A percentile compares a stretch with the other conserved stretches of the same genome.
Conservation (phyloP, 2,113 vertebrate genomes). For the Spheniscus mendiculus region DNA sequence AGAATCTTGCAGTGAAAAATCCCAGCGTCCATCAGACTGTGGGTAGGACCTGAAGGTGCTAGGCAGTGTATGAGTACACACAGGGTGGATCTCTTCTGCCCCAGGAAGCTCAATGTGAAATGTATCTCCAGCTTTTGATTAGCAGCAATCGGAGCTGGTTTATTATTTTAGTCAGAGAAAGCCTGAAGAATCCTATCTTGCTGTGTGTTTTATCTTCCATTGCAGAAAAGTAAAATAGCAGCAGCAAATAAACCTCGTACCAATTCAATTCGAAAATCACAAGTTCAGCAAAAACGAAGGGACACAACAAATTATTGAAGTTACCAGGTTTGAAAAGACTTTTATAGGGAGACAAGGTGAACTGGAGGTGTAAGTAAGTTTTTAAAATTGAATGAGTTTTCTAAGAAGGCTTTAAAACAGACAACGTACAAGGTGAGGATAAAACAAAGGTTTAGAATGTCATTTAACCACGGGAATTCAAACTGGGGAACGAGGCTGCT, state of each 20-base stretch:
- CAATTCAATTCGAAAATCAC: slow-evolving; percentile 47
- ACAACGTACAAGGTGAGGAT: neutral
- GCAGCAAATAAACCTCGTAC: slow-evolving; percentile 37
- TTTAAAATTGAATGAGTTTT: slow-evolving; percentile 40
- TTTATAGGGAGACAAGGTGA: slow-evolving; percentile 50
- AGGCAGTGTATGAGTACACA: neutral
- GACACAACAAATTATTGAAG: slow-evolving; percentile 36
- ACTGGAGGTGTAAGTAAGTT: slow-evolving; percentile 34
- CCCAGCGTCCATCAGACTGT: neutral
- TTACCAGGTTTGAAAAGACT: slow-evolving; percentile 30
- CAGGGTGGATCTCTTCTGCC: neutral
- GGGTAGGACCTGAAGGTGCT: neutral
- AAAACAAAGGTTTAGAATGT: neutral
- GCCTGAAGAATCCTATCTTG: neutral
- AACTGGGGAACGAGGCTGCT: neutral
- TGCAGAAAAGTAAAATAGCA: neutral
- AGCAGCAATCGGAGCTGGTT: neutral
- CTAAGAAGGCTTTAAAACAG: slow-evolving; percentile 17
- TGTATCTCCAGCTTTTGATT: neutral
- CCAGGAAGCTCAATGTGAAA: neutral
- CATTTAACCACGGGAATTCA: neutral
- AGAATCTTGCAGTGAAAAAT: neutral
- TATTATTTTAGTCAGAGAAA: slow-evolving; percentile 14
- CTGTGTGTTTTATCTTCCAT: neutral
- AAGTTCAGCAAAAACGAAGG: slow-evolving; percentile 50